Conservation (phyloP, 2,113 vertebrate genomes). For the Oreochromis aureus region DNA sequence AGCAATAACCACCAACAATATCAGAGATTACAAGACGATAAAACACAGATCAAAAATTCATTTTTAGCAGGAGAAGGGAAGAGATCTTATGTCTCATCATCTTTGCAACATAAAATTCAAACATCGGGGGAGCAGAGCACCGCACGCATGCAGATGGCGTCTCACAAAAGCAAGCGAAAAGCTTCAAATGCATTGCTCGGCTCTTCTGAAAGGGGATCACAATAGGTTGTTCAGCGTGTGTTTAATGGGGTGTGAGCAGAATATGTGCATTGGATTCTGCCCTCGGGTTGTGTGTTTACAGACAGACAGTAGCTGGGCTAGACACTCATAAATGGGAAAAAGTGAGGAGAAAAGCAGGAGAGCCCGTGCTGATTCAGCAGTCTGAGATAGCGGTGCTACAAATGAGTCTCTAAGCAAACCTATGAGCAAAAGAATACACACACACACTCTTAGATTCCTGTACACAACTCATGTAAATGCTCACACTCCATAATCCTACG, state of each 20-base stretch:
- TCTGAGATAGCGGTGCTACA: not conserved
- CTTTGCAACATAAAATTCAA: constrained; percentile 28
- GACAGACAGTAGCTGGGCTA: constrained; percentile 25
- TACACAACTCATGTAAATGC: constrained; percentile 6
- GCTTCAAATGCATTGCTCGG: not conserved
- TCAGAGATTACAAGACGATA: constrained; percentile 49
- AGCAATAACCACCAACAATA: constrained; percentile 51
- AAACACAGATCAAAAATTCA: constrained; percentile 49
- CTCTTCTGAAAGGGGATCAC: constrained; percentile 19
- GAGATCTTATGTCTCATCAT: constrained; percentile 46
- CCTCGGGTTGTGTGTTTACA: constrained; percentile 55
- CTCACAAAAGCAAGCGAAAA: not conserved
- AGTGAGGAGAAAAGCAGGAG: not conserved
- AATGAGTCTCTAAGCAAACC: constrained; percentile 24
- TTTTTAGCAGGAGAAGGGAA: constrained; percentile 14
- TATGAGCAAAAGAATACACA: constrained; percentile 1
- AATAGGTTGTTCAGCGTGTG: constrained; percentile 19
- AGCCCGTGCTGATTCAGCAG: constrained; percentile 55
- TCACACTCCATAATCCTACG: not conserved
- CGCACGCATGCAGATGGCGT: not conserved
- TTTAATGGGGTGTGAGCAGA: constrained; percentile 52
- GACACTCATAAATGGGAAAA: constrained; percentile 36
- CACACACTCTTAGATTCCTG: not conserved
- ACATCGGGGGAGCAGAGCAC: not conserved
- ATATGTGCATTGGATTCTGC: constrained; percentile 17